Evolutionary conservation across 2,113 vertebrate species (phyloP).

Genomic region (Zosterops japonicus): DNA sequence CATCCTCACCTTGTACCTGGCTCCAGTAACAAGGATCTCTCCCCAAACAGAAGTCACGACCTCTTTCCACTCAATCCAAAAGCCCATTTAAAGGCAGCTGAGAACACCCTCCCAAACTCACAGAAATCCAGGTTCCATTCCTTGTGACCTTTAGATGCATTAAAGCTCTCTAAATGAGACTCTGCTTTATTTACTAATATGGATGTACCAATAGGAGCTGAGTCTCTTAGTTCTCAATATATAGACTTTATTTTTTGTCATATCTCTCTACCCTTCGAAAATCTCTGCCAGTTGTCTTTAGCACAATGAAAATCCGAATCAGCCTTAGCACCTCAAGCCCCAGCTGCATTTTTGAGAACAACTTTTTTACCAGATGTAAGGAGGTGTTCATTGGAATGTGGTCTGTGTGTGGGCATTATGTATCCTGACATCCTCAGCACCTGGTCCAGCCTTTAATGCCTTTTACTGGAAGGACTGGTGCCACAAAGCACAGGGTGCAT

Average conservation of each 20-base stretch:
- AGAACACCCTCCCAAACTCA: not conserved
- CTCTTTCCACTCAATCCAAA: not conserved
- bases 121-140: not conserved
- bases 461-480: not conserved
- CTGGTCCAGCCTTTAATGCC: not conserved
- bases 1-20: not conserved
- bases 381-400: not conserved
- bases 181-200: not conserved
- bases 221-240: not conserved
- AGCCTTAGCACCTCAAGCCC: not conserved
- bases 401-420: not conserved
- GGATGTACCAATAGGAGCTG: not conserved
- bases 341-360: not conserved
- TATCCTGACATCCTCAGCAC: not conserved
- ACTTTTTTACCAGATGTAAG: not conserved
- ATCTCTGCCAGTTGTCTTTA: not conserved
- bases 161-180: not conserved
- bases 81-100: not conserved
- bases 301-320: not conserved
- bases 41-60: not conserved
- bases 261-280: not conserved
- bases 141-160: not conserved
- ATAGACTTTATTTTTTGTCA: not conserved
- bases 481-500: too few species aligned
- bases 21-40: accelerated